Evolutionary conservation across 2,888 invertebrate genomes (phyloP), one percentile per base, ranked within the genome.

Genomic region (Diaperis boleti): DNA sequence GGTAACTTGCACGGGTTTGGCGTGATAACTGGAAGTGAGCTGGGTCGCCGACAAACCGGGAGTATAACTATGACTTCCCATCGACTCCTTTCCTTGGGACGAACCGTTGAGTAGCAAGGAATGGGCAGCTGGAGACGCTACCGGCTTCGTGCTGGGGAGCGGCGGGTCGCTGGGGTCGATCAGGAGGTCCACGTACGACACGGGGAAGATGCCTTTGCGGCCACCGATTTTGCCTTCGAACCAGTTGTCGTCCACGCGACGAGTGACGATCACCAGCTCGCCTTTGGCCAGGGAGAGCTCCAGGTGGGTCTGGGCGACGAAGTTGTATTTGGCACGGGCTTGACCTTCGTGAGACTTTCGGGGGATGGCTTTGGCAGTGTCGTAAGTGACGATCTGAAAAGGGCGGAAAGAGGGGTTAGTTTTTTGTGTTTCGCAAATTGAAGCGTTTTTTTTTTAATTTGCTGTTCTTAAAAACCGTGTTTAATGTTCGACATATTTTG

Each of bases 231-330:
- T 87, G 5, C 96, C 97, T 81, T 97, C 97, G 83, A 91, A 96
- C 97, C 97, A 98, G 83, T 97, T 97, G 70, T 94, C 92, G 81
- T 98, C 97, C 11, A 97, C 95, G 67, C 92, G 86, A 70, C 96
- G 86, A 1, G 94, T 92, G 63, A 98, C 82, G n/a, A 92, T 89
- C 1, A 97, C 93, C 62, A 93, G 83, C 81, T 97, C 97, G 5
- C 96, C 95, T 82, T 94, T 97, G 76, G 92, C 92, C 52, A 98
- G 82, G 0, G 96, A 94, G 41, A 98, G 84, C 82, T 98, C 98
- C 31, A 96, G 87, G 75, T 92, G 92, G 1, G 96, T 95, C 80
- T 97, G 96, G 20, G 96, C 96, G 62, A 90, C 89, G 83, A 98
- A 98, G 82, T 95, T 96, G 83, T 94, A 98, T 82, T 94, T 95